Evolutionary conservation across 2,888 invertebrate genomes (phyloP).

Genomic region (Caradrina kadenii): DNA sequence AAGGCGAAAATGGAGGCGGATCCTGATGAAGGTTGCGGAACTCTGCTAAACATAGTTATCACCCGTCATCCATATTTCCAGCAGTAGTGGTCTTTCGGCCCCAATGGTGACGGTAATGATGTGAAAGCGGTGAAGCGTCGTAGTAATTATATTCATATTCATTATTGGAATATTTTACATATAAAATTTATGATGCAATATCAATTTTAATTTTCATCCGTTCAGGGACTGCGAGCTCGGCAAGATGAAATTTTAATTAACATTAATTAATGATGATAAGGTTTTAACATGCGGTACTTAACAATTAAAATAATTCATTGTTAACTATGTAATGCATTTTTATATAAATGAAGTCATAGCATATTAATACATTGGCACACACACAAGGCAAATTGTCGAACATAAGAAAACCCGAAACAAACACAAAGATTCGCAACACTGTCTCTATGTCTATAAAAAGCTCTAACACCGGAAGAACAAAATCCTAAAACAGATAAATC

Average conservation of each 20-base stretch:
- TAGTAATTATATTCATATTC: not conserved
- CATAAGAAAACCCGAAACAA: not conserved
- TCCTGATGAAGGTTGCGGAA: too few species aligned
- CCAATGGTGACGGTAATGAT: not conserved
- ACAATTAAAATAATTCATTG: slow-evolving; percentile 2
- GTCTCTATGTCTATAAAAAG: not conserved
- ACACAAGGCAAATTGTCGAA: not conserved
- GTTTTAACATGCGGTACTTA: slow-evolving; percentile 8
- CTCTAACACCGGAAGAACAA: not conserved
- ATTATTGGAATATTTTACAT: slow-evolving; percentile 18
- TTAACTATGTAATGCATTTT: slow-evolving; percentile 7
- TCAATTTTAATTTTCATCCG: slow-evolving; percentile 20
- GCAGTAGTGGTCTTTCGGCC: too few species aligned
- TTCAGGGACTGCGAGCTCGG: slow-evolving; percentile 26
- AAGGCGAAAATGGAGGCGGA: too few species aligned
- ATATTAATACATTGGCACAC: too few species aligned
- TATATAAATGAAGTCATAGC: not conserved
- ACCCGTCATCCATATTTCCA: too few species aligned
- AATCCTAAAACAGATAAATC: not conserved
- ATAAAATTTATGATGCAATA: slow-evolving; percentile 23
- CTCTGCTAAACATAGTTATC: too few species aligned
- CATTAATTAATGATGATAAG: slow-evolving; percentile 39
- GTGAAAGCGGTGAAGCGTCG: not conserved
- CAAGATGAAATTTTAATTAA: slow-evolving; percentile 39
- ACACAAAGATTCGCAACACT: not conserved